phyloP scores from a whole-genome alignment of 2,888 invertebrate species.

The Pristionchus entomophagus region DNA sequence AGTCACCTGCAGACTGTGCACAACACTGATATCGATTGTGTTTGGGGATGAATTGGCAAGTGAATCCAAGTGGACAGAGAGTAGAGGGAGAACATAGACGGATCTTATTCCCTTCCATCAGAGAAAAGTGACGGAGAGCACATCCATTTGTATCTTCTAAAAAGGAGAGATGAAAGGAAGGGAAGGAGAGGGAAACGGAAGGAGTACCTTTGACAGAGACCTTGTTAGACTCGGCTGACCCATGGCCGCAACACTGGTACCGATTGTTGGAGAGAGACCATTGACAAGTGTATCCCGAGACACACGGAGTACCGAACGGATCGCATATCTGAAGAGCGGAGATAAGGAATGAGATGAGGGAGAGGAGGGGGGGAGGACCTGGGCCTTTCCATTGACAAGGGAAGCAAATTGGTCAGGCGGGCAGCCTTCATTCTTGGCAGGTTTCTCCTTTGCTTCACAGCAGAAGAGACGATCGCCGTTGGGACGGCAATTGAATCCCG shows the following conservation, averaged over 20 bases:
- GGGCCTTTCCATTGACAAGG: slow-evolving; percentile 31
- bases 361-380: not conserved
- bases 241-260: slow-evolving; percentile 44
- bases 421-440: slow-evolving; percentile 57
- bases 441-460: slow-evolving; percentile 30
- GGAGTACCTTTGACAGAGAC: not conserved
- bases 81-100: slow-evolving; percentile 19
- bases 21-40: slow-evolving; percentile 65
- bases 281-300: slow-evolving; percentile 39
- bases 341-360: not conserved
- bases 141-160: slow-evolving; percentile 31
- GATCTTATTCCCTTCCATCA: slow-evolving; percentile 3
- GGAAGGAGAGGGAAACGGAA: not conserved
- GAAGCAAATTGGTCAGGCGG: slow-evolving; percentile 62
- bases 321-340: not conserved
- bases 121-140: slow-evolving; percentile 30
- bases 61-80: slow-evolving; percentile 62
- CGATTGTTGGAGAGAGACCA: slow-evolving; percentile 26
- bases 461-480: slow-evolving; percentile 34
- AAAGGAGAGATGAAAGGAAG: not conserved
- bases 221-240: not conserved
- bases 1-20: slow-evolving; percentile 60
- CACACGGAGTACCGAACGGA: slow-evolving; percentile 32
- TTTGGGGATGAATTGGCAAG: slow-evolving; percentile 64
- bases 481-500: slow-evolving; percentile 59